Conservation (phyloP, 2,113 vertebrate species). For the Gymnocephalus cernua region DNA sequence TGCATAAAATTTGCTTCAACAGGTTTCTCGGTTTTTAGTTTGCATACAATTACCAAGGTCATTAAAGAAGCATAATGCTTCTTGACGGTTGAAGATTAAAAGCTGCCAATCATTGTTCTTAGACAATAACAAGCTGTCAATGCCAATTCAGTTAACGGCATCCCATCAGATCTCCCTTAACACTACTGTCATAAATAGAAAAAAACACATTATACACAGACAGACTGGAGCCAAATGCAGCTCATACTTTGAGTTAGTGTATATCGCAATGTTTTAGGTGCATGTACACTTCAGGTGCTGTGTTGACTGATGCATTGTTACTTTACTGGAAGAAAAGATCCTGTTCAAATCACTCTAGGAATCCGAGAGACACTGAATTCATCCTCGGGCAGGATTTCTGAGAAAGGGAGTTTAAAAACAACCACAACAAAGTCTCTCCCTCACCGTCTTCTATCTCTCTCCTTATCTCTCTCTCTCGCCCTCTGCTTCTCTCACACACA, state of each 20-base stretch:
- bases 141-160: neutral
- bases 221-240: slow-evolving; percentile 33
- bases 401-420: slow-evolving; percentile 68
- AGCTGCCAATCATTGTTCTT: neutral
- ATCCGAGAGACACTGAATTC: slow-evolving; percentile 42
- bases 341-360: slow-evolving; percentile 50
- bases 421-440: slow-evolving; percentile 50
- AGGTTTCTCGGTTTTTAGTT: slow-evolving; percentile 16
- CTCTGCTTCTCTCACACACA: neutral
- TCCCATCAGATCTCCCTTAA: slow-evolving; percentile 1
- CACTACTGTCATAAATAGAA: neutral
- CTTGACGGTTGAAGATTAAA: neutral
- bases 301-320: slow-evolving; percentile 15
- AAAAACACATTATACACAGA: slow-evolving; percentile 10
- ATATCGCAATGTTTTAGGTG: neutral
- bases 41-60: neutral
- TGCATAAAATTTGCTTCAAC: slow-evolving; percentile 15
- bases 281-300: slow-evolving; percentile 15
- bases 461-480: neutral
- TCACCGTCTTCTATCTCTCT: slow-evolving; percentile 10
- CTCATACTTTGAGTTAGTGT: neutral
- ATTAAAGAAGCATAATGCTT: neutral
- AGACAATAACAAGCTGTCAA: neutral
- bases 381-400: slow-evolving; percentile 71
- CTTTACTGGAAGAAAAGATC: slow-evolving; percentile 54